phyloP scores from a whole-genome alignment of 2,888 invertebrate genomes.

The Antheraea yamamai region DNA sequence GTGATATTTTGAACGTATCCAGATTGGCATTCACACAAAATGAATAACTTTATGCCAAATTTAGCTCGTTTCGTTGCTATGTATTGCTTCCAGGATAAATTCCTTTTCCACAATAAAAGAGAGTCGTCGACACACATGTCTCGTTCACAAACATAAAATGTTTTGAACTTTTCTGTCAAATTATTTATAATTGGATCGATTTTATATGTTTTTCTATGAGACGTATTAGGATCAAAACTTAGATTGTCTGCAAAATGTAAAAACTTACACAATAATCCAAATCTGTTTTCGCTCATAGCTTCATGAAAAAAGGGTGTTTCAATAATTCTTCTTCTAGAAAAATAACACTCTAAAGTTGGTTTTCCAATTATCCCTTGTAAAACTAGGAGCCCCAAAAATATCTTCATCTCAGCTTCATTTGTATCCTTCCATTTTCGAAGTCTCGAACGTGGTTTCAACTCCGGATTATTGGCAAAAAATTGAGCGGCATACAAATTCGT shows the following conservation, averaged over 20 bases:
- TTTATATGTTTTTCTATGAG: conserved; percentile 1
- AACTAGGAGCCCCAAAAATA: conserved; percentile 3
- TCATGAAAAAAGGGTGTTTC: conserved; percentile 2
- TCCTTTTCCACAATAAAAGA: conserved; percentile 1
- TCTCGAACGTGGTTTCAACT: conserved; percentile 27
- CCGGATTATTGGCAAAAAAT: conserved; percentile 29
- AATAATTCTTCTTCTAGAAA: conserved; percentile 5
- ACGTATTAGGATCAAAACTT: background rate
- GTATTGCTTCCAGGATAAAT: conserved; percentile 3
- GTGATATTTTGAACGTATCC: background rate
- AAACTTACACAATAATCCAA: conserved; percentile 5
- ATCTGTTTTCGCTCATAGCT: background rate
- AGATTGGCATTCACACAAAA: conserved; percentile 2
- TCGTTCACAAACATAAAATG: background rate
- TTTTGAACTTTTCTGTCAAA: conserved; percentile 3
- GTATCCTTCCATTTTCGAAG: conserved; percentile 21
- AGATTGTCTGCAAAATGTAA: conserved; percentile 2
- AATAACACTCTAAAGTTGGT: conserved; percentile 2
- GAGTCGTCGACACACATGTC: background rate
- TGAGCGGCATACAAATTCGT: conserved; percentile 26
- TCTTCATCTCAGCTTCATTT: conserved; percentile 5
- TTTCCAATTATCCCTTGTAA: conserved; percentile 1
- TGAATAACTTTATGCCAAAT: background rate
- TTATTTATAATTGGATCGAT: background rate
- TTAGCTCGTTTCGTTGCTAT: background rate